These are phyloP conservation scores for Telenomus remus DNA, from an alignment of 1,140 invertebrate genomes.

Conservation along the genomic window DNA sequence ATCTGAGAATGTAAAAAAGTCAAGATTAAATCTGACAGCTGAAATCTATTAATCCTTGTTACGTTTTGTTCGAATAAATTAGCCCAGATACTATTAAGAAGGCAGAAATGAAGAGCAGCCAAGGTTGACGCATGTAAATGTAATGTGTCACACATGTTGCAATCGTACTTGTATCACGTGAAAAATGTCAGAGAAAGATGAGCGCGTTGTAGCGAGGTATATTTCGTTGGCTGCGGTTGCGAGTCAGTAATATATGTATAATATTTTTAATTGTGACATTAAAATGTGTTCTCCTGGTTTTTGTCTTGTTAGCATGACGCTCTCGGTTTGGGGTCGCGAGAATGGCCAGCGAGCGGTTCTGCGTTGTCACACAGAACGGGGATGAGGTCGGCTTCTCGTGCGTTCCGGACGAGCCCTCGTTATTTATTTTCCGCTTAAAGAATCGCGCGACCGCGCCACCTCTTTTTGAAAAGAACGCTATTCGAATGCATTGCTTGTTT, in stretches of 20 bases:
- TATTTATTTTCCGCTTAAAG: slow-evolving; percentile 70
- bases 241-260: slow-evolving; percentile 68
- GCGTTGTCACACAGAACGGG: slow-evolving; percentile 51
- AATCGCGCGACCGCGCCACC: slow-evolving; percentile 62
- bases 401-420: slow-evolving; percentile 65
- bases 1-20: no score
- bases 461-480: slow-evolving; percentile 61
- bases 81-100: slow-evolving; percentile 25
- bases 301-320: slow-evolving; percentile 64
- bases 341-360: slow-evolving; percentile 51
- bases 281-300: slow-evolving; percentile 70
- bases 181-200: slow-evolving; percentile 68
- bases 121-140: slow-evolving; percentile 54
- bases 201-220: slow-evolving; percentile 61
- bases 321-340: slow-evolving; percentile 60
- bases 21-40: slow-evolving; percentile 4
- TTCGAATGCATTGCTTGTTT: slow-evolving; percentile 61
- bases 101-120: slow-evolving; percentile 29
- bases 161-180: slow-evolving; percentile 59
- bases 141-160: slow-evolving; percentile 54
- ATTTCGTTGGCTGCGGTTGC: slow-evolving; percentile 48
- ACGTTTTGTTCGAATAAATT: slow-evolving; percentile 32
- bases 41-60: slow-evolving; percentile 38
- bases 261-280: slow-evolving; percentile 74
- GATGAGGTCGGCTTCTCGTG: slow-evolving; percentile 54